phyloP scores from a whole-genome alignment of 2,888 invertebrate genomes.

The Melangyna quadrimaculata region DNA sequence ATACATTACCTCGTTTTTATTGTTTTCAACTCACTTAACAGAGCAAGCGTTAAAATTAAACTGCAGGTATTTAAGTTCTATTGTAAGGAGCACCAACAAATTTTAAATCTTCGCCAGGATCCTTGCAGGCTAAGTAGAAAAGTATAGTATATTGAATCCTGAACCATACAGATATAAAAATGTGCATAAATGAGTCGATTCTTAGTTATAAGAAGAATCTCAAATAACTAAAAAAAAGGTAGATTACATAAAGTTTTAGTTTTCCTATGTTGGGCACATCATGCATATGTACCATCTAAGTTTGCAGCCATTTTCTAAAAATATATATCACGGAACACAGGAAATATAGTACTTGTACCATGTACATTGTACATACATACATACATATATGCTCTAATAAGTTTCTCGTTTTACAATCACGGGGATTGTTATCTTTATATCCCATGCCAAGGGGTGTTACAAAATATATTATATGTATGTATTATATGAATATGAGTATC shows the following conservation, averaged over 20 bases:
- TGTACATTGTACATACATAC: not conserved
- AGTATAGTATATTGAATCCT: too few species aligned
- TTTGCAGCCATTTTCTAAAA: slow-evolving; percentile 4
- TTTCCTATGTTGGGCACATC: not conserved
- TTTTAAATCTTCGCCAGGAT: too few species aligned
- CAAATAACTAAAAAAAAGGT: not conserved
- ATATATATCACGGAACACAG: not conserved
- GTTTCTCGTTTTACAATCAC: not conserved
- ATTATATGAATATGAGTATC: not conserved
- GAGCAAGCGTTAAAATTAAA: too few species aligned
- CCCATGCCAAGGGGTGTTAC: not conserved
- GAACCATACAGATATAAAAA: not conserved
- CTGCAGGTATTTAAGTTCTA: too few species aligned
- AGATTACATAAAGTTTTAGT: not conserved
- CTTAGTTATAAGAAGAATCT: not conserved
- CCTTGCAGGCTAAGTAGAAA: too few species aligned
- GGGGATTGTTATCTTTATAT: not conserved
- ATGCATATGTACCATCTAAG: not conserved
- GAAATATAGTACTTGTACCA: not conserved
- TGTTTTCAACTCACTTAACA: too few species aligned
- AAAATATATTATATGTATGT: too few species aligned
- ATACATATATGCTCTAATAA: not conserved
- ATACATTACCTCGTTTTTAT: too few species aligned
- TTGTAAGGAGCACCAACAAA: too few species aligned
- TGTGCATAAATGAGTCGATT: not conserved